Evolutionary conservation across 2,113 vertebrate genomes (phyloP), one percentile per base, ranked within the genome.

Genomic region (Cottus gobio): DNA sequence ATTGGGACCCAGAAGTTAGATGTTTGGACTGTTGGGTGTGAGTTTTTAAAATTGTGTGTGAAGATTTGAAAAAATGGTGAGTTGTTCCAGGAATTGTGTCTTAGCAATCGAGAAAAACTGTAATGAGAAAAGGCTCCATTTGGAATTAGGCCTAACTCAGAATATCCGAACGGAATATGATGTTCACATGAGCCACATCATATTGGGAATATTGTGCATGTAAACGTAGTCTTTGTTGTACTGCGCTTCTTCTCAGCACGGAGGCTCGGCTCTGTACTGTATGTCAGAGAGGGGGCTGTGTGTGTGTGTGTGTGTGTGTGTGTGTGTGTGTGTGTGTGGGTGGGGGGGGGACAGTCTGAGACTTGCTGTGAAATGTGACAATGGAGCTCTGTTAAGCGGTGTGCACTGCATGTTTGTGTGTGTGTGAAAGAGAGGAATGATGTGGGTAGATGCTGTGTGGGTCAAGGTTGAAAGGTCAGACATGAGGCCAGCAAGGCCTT

Each of bases 361-460:
- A 80, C 80, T 85, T 77, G 77, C 77, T 89, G 84, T 90, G 83
- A 91, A 91, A 88, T 90, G 50, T 81, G 77, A 93, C 92, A 93
- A 90, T 90, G 71, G 83, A 73, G 80, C 86, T 87, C 90, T 93
- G 90, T 93, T 77, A 34, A 70, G 77, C 78, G 70, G 66, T 75
- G 73, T 78, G 80, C 75, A 18, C 28, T 73, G 28, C 42, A 12
- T 85, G 68, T 82, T 46, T 71, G 71, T 52, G 60, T 60, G 58
- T 36, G 61, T 50, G 44, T 28, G 71, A 50, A 16, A 50, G 37
- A 69, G n/a, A 70, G 68, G 86, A 87, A 88, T 79, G 79, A 71
- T 37, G 87, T 79, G 82, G 86, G 79, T 56, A 44, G 85, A 66
- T 31, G 62, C 46, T 75, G 79, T 63, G 71, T 85, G 74, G 83